These are phyloP conservation scores for Augochlora pura DNA, from an alignment of 1,140 invertebrate genomes.

Conservation along the genomic window DNA sequence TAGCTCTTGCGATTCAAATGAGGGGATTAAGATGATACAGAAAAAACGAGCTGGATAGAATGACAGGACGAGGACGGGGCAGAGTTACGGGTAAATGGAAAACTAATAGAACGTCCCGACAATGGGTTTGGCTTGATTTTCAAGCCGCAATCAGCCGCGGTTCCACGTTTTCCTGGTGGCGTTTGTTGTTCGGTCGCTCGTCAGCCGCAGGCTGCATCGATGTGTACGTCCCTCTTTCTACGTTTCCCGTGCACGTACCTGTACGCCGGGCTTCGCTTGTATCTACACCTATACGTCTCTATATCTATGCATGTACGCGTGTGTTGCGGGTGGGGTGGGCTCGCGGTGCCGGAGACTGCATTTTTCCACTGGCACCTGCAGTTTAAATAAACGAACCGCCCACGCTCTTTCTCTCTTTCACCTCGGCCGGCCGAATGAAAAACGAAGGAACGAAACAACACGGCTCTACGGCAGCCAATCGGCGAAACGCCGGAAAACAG, in stretches of 20 bases:
- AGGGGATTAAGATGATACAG: not conserved
- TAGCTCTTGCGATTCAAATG: not conserved
- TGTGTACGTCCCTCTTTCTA: slow-evolving; percentile 40
- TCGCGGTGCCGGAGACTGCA: slow-evolving; percentile 55
- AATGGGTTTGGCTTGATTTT: slow-evolving; percentile 73
- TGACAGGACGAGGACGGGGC: slow-evolving; percentile 4
- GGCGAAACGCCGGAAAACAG: slow-evolving; percentile 56
- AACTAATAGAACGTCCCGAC: slow-evolving; percentile 71
- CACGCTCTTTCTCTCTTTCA: slow-evolving; percentile 49
- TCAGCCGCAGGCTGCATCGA: slow-evolving; percentile 70
- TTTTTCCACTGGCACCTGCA: slow-evolving; percentile 70
- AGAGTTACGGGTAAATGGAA: slow-evolving; percentile 64
- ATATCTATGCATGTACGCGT: not conserved
- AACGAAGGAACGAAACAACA: slow-evolving; percentile 65
- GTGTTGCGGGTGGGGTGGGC: not conserved
- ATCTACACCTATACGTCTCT: too few species aligned
- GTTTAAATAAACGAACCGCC: slow-evolving; percentile 73
- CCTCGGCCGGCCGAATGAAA: slow-evolving; percentile 59
- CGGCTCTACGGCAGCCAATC: slow-evolving; percentile 68
- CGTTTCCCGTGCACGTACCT: slow-evolving; percentile 17
- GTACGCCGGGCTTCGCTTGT: too few species aligned
- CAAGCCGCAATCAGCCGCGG: slow-evolving; percentile 64
- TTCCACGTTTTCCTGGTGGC: slow-evolving; percentile 68
- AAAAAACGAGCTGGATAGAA: not conserved
- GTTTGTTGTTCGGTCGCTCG: slow-evolving; percentile 73